Percentiles rank a stretch among this genome's conserved stretches.
phyloP scores from a whole-genome alignment of 2,797 vertebrate genomes.

The Mus spretus region DNA sequence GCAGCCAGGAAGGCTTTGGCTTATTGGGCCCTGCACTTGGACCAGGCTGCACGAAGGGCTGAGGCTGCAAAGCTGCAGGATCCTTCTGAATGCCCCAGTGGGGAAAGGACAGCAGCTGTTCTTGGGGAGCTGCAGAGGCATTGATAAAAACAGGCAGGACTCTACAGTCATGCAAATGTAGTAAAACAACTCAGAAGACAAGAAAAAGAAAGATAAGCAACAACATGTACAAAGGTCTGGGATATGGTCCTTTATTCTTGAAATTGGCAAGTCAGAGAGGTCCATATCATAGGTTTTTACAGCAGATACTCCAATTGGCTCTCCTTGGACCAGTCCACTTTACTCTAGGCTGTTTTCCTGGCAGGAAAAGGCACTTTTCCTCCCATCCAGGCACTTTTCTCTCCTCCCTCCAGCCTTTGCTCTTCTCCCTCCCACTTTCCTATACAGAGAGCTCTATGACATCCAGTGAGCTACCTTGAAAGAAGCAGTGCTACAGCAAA shows the following conservation, averaged over 20 bases:
- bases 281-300: constrained; percentile 33
- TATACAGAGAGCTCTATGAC: not conserved
- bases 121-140: not conserved
- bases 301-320: not conserved
- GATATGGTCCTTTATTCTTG: constrained; percentile 51
- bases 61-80: not conserved
- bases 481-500: constrained; percentile 73
- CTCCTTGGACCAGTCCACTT: not conserved
- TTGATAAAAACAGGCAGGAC: constrained; percentile 55
- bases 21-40: not conserved
- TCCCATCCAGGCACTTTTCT: not conserved
- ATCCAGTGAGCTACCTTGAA: not conserved
- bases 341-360: not conserved
- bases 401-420: not conserved
- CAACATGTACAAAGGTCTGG: not conserved
- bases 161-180: constrained; percentile 26
- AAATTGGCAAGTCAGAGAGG: constrained; percentile 53
- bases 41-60: not conserved
- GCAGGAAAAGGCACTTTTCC: not conserved
- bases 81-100: not conserved
- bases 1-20: not conserved
- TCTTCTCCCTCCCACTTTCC: not conserved
- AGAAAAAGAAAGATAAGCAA: constrained; percentile 59
- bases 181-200: constrained; percentile 51
- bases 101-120: constrained; percentile 27